These are phyloP conservation scores for Aphaenogaster rudis DNA, from an alignment of 1,140 invertebrate genomes.

Conservation along the genomic window DNA sequence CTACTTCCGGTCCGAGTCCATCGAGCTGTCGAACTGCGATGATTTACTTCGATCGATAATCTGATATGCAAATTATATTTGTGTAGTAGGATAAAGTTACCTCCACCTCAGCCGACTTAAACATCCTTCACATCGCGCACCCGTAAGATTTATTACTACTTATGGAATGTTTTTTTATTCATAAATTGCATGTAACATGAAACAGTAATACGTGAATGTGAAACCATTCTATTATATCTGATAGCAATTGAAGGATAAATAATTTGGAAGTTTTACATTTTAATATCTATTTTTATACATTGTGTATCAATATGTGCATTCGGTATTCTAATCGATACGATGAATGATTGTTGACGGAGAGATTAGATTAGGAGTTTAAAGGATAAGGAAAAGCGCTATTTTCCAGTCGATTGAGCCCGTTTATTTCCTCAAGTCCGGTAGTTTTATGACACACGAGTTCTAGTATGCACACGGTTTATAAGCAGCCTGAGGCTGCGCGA, in stretches of 20 bases:
- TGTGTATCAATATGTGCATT: background rate
- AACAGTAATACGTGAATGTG: background rate
- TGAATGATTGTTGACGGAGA: background rate
- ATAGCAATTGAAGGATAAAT: background rate
- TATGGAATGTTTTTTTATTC: background rate
- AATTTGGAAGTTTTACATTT: background rate
- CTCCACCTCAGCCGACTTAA: conserved; percentile 1
- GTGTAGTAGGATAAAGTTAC: conserved; percentile 7
- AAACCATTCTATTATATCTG: background rate
- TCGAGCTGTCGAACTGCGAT: conserved; percentile 7
- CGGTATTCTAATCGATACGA: background rate
- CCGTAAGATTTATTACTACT: conserved; percentile 1
- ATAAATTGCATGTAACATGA: background rate
- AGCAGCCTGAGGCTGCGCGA: background rate
- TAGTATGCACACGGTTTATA: conserved; percentile 44
- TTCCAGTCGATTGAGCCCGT: background rate
- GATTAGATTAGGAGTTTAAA: background rate
- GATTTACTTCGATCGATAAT: conserved; percentile 25
- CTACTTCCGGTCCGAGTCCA: background rate
- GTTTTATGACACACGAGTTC: background rate
- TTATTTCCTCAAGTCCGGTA: background rate
- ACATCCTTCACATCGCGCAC: background rate
- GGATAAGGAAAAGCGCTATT: background rate
- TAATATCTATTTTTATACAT: background rate
- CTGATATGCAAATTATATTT: conserved; percentile 42